Conservation (phyloP, 2,113 vertebrate species). For the Rhinoderma darwinii region DNA sequence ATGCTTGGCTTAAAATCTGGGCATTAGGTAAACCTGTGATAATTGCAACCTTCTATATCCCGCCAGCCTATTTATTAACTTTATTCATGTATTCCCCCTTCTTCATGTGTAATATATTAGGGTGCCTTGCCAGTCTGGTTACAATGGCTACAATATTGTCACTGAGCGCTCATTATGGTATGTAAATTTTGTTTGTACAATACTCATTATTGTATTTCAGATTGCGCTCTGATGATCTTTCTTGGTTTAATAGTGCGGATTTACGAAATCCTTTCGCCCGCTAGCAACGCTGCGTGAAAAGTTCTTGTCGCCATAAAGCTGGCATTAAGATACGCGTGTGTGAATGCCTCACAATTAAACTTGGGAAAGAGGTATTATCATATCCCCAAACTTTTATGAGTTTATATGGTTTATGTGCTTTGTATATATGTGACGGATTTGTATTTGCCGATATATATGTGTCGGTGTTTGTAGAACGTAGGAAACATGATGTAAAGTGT, state of each 20-base stretch:
- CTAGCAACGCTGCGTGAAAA: slow-evolving; percentile 46
- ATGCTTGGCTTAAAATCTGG: slow-evolving; percentile 46
- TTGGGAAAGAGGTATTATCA: slow-evolving; percentile 25
- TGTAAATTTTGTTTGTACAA: slow-evolving; percentile 56
- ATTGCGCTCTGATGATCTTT: slow-evolving; percentile 49
- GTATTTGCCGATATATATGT: not conserved
- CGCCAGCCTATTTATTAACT: slow-evolving; percentile 18
- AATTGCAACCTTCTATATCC: slow-evolving; percentile 33
- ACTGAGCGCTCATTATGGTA: slow-evolving; percentile 49
- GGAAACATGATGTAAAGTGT: not conserved
- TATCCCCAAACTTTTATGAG: slow-evolving; percentile 25
- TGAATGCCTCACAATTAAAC: slow-evolving; percentile 31
- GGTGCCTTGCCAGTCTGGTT: slow-evolving; percentile 28
- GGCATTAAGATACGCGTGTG: slow-evolving; percentile 39
- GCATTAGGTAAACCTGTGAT: slow-evolving; percentile 47
- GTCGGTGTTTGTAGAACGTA: not conserved
- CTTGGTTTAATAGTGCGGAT: slow-evolving; percentile 43
- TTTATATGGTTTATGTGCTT: slow-evolving; percentile 9
- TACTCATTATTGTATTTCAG: slow-evolving; percentile 34
- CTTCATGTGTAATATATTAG: slow-evolving; percentile 41
- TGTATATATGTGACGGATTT: not conserved
- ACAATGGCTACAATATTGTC: slow-evolving; percentile 42
- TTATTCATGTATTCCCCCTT: slow-evolving; percentile 44
- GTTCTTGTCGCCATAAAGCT: slow-evolving; percentile 51
- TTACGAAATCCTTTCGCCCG: slow-evolving; percentile 46